Evolutionary conservation across 2,113 vertebrate genomes (phyloP).

Genomic region (Platysternon megacephalum): DNA sequence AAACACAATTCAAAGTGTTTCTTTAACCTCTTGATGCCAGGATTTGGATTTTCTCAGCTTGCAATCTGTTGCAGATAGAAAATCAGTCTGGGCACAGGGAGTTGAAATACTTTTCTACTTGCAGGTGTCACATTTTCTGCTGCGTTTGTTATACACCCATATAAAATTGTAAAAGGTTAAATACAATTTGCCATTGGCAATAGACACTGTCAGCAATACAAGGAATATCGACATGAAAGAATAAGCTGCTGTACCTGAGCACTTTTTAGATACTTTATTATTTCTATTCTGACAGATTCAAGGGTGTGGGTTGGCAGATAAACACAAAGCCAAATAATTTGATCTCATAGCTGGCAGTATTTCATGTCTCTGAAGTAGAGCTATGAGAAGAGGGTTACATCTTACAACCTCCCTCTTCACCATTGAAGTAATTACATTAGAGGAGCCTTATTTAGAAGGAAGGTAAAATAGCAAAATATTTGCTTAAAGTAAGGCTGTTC

Average conservation of each 20-base stretch:
- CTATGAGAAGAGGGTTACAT: background rate
- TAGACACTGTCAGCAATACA: background rate
- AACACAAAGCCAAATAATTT: background rate
- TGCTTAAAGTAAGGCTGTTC: background rate
- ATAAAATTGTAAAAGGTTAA: background rate
- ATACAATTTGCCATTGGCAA: background rate
- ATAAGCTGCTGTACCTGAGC: background rate
- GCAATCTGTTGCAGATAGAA: background rate
- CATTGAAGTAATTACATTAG: background rate
- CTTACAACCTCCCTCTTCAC: background rate
- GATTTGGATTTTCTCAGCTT: background rate
- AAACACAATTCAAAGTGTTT: background rate
- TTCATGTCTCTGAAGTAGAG: background rate
- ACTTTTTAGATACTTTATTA: conserved; percentile 2
- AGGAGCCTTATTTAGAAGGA: background rate
- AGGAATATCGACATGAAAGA: background rate
- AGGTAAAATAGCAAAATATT: background rate
- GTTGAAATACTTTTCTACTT: background rate
- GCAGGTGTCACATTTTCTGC: background rate
- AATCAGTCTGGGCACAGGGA: background rate
- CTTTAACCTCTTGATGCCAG: background rate
- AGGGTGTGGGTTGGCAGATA: background rate
- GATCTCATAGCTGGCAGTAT: background rate
- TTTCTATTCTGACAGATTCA: background rate
- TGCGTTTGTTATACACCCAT: background rate